Evolutionary conservation across 2,888 invertebrate species (phyloP).

Genomic region (Lepetodrilus schrolli): DNA sequence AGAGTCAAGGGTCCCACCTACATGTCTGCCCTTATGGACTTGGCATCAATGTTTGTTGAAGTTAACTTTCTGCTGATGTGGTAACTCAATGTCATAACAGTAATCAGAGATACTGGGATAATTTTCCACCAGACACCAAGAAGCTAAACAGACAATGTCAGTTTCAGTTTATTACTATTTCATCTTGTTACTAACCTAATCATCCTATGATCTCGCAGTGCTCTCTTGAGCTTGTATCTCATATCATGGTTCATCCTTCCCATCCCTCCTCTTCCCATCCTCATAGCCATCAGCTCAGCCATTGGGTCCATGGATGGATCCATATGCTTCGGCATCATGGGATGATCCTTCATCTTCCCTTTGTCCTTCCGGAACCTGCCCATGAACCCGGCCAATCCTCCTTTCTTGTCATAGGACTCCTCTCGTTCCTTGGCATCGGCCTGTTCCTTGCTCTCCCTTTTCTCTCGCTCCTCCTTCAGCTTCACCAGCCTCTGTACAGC

Average conservation of each 20-base stretch:
- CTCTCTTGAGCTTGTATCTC: constrained; percentile 8
- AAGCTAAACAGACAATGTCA: too few species aligned
- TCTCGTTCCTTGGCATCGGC: too few species aligned
- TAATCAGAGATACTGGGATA: too few species aligned
- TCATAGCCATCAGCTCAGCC: not conserved
- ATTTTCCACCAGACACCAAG: too few species aligned
- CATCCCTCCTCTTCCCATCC: not conserved
- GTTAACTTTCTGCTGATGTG: too few species aligned
- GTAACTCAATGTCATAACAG: too few species aligned
- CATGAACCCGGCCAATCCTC: not conserved
- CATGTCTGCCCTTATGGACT: too few species aligned
- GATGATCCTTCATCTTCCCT: not conserved
- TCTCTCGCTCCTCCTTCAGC: not conserved
- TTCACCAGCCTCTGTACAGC: not conserved
- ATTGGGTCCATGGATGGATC: not conserved
- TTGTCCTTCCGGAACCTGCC: not conserved
- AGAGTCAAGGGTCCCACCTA: too few species aligned
- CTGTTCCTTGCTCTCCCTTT: not conserved
- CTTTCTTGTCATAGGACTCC: not conserved
- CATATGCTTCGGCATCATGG: not conserved
- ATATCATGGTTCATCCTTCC: not conserved
- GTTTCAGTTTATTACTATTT: too few species aligned
- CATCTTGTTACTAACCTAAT: constrained; percentile 13
- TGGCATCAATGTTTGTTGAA: too few species aligned
- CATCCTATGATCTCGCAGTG: not conserved